These are phyloP conservation scores for Heliocidaris tuberculata DNA, from an alignment of 35 echinoderm and acorn worm genomes.

Conservation along the genomic window DNA sequence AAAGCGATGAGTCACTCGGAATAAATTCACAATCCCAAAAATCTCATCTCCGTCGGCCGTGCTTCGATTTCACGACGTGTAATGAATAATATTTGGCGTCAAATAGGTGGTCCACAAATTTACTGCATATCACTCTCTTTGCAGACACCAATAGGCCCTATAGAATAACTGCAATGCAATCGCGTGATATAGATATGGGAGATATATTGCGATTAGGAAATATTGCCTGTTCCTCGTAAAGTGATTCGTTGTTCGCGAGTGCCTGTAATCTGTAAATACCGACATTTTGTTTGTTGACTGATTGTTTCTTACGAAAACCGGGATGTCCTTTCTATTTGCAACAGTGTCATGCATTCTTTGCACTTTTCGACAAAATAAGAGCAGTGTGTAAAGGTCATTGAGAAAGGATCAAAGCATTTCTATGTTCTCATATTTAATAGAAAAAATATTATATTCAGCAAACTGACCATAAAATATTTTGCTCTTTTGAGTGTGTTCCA, in stretches of 20 bases:
- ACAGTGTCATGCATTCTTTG: too few species aligned
- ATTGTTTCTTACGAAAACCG: not conserved
- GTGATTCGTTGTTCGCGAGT: not conserved
- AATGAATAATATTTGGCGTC: constrained; percentile 2
- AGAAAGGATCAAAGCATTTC: too few species aligned
- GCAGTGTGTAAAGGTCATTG: too few species aligned
- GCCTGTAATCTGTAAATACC: not conserved
- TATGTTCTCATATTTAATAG: too few species aligned
- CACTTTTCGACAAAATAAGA: too few species aligned
- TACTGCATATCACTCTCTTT: not conserved
- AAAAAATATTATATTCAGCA: too few species aligned
- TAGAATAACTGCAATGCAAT: not conserved
- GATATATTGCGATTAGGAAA: not conserved
- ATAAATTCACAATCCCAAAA: too few species aligned
- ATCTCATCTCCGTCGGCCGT: not conserved
- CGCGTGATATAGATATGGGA: not conserved
- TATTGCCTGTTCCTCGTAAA: not conserved
- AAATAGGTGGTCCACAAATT: not conserved
- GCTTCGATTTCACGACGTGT: not conserved
- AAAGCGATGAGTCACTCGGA: too few species aligned
- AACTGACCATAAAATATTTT: too few species aligned
- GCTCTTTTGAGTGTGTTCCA: too few species aligned
- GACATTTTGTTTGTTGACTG: not conserved
- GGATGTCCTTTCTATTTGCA: not conserved
- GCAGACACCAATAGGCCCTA: not conserved